phyloP scores from a whole-genome alignment of 2,888 invertebrate species.

The Drosophila dives region DNA sequence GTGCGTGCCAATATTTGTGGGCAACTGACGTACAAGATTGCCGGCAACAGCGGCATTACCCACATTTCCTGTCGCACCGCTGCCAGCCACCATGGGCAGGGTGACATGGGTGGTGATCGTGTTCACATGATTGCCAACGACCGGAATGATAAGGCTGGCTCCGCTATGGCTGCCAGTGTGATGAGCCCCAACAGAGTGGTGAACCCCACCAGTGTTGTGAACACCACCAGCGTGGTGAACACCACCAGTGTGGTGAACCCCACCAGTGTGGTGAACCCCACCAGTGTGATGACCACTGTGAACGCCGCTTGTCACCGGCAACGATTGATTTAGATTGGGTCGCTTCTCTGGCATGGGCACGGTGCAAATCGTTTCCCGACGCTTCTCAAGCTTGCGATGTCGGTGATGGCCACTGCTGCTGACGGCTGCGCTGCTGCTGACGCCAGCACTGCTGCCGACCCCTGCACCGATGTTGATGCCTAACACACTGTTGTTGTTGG shows the following conservation, averaged over 20 bases:
- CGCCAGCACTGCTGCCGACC: neutral
- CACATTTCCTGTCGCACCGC: neutral
- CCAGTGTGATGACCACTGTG: constrained; percentile 2
- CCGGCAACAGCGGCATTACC: constrained; percentile 15
- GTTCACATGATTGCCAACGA: constrained; percentile 46
- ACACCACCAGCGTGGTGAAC: neutral
- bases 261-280: constrained; percentile 2
- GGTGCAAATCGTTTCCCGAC: constrained; percentile 88
- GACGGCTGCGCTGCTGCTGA: neutral
- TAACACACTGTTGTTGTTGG: constrained; percentile 23
- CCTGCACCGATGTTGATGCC: neutral
- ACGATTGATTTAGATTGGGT: constrained; percentile 70
- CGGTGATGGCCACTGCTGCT: constrained; percentile 56
- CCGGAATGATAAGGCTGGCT: constrained; percentile 18
- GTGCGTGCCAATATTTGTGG: constrained; percentile 51
- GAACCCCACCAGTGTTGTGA: neutral
- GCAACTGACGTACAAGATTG: constrained; percentile 58
- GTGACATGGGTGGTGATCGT: constrained; percentile 49
- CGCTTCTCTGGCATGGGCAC: constrained; percentile 84
- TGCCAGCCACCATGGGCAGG: constrained; percentile 72
- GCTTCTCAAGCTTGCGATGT: constrained; percentile 89
- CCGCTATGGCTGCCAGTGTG: constrained; percentile 3
- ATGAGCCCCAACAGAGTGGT: neutral
- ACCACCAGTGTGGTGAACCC: no score
- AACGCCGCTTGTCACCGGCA: constrained; percentile 41